These are phyloP conservation scores for Luehdorfia chinensis DNA, from an alignment of 1,140 invertebrate species.

Conservation along the genomic window DNA sequence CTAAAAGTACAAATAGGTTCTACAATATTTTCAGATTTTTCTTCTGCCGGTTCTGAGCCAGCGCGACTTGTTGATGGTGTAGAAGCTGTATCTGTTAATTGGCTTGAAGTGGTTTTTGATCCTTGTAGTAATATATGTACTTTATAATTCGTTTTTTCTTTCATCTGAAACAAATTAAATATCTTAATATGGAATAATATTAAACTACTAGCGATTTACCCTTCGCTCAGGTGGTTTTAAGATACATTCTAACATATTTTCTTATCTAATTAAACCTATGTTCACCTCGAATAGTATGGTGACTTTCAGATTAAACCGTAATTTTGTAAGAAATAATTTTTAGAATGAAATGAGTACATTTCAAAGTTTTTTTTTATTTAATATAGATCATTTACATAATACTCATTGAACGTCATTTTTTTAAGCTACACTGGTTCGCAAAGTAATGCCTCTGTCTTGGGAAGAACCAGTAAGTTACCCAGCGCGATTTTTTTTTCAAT, in stretches of 20 bases:
- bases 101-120: conserved; percentile 37
- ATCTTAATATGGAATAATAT: conserved; percentile 15
- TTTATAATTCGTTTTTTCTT: conserved; percentile 80
- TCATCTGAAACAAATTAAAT: conserved; percentile 52
- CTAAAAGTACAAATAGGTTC: conserved; percentile 21
- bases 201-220: neutral
- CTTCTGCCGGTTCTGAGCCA: conserved; percentile 35
- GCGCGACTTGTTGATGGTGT: conserved; percentile 50
- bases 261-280: neutral
- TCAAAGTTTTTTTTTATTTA: too few species aligned
- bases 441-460: too few species aligned
- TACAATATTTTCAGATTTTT: conserved; percentile 28
- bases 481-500: too few species aligned
- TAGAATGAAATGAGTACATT: too few species aligned
- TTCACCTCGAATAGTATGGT: too few species aligned
- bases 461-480: too few species aligned
- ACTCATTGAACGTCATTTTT: too few species aligned
- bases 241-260: neutral
- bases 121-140: conserved; percentile 79
- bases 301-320: too few species aligned
- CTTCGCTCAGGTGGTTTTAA: neutral
- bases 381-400: too few species aligned
- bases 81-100: conserved; percentile 30
- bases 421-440: too few species aligned
- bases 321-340: too few species aligned